phyloP scores from a whole-genome alignment of 2,888 invertebrate species.

The Chrysina gloriosa region DNA sequence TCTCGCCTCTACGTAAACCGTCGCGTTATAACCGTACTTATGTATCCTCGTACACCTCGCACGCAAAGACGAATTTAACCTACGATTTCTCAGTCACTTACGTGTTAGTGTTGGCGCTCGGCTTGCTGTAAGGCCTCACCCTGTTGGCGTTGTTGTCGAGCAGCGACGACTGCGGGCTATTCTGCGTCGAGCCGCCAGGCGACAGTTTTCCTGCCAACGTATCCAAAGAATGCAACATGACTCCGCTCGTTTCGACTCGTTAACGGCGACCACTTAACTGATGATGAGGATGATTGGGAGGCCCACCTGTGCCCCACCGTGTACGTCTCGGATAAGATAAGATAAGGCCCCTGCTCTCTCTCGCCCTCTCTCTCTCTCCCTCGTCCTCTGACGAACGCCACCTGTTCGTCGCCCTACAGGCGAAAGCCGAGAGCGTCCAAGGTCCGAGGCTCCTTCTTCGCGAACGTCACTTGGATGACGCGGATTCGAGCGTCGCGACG shows the following conservation, averaged over 20 bases:
- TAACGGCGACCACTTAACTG: conserved; percentile 35
- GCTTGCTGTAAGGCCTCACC: conserved; percentile 70
- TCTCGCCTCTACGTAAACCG: too few species aligned
- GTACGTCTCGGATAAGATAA: conserved; percentile 38
- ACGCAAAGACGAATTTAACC: too few species aligned
- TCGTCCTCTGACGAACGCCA: too few species aligned
- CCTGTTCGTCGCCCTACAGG: too few species aligned
- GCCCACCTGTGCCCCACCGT: conserved; percentile 41
- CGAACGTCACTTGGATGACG: background rate
- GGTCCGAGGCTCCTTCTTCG: background rate
- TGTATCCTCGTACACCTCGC: too few species aligned
- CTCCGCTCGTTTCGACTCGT: conserved; percentile 27
- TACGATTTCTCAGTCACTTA: too few species aligned
- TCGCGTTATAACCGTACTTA: too few species aligned
- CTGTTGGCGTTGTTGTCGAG: conserved; percentile 78
- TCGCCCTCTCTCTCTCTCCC: background rate
- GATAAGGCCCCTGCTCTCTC: too few species aligned
- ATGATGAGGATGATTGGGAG: background rate
- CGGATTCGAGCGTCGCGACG: background rate
- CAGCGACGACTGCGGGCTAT: conserved; percentile 62
- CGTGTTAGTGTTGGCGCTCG: conserved; percentile 65
- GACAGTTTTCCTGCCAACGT: conserved; percentile 91
- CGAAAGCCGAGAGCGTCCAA: background rate
- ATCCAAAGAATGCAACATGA: conserved; percentile 89
- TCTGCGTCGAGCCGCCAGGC: conserved; percentile 73